A percentile compares a stretch with the other conserved stretches of the same genome.
phyloP scores from a whole-genome alignment of 2,888 invertebrate species.

The Sceliomorpha sp. region DNA sequence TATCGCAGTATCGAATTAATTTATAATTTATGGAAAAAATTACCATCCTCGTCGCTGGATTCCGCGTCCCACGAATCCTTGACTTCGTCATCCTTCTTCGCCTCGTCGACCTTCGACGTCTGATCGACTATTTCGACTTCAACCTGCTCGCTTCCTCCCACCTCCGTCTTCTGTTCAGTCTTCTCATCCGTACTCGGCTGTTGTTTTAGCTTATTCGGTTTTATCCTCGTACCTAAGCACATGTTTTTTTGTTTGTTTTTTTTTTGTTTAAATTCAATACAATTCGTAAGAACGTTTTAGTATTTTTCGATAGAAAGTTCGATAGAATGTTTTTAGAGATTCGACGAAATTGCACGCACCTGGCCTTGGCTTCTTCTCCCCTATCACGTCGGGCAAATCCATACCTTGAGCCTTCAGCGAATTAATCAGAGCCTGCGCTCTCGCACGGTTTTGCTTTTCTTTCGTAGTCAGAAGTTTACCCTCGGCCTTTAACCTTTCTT shows the following conservation, averaged over 20 bases:
- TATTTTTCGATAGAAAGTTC: no score
- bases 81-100: constrained; percentile 81
- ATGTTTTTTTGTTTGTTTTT: constrained; percentile 6
- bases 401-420: constrained; percentile 94
- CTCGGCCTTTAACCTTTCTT: constrained; percentile 96
- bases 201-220: constrained; percentile 86
- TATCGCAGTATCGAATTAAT: no score
- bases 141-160: constrained; percentile 67
- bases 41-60: constrained; percentile 82
- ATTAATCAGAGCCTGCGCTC: constrained; percentile 94
- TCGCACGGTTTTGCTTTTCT: constrained; percentile 93
- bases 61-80: constrained; percentile 94
- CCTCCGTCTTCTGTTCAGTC: constrained; percentile 79
- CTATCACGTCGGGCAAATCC: constrained; percentile 88
- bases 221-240: constrained; percentile 86
- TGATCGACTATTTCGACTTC: constrained; percentile 82
- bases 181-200: constrained; percentile 84
- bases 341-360: no score
- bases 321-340: no score
- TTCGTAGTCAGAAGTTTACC: constrained; percentile 96
- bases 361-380: constrained; percentile 82
- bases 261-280: no score
- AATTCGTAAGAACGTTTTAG: no score
- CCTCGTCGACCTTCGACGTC: constrained; percentile 74
- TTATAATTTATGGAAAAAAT: no score